Evolutionary conservation across 2,888 invertebrate genomes (phyloP).

Genomic region (Drosophila yooni): DNA sequence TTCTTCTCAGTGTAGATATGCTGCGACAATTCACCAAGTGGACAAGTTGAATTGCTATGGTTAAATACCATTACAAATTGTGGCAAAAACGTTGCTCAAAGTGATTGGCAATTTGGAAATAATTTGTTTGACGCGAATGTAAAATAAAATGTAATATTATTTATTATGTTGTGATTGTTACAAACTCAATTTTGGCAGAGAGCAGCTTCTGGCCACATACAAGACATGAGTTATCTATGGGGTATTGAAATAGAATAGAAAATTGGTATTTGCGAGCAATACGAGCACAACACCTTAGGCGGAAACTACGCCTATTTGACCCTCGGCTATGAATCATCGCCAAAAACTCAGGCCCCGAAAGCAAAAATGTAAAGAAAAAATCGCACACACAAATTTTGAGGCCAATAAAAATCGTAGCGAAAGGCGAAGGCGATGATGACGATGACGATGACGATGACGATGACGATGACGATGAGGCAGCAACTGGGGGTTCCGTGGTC

Average conservation of each 20-base stretch:
- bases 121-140: background rate
- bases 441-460: background rate
- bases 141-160: background rate
- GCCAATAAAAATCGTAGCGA: slow-evolving; percentile 59
- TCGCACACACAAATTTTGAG: slow-evolving; percentile 32
- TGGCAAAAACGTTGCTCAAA: background rate
- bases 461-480: background rate
- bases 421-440: slow-evolving; percentile 53
- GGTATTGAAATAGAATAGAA: background rate
- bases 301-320: slow-evolving; percentile 64
- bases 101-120: background rate
- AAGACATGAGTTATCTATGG: background rate
- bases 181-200: background rate
- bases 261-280: background rate
- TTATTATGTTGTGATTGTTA: background rate
- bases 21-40: background rate
- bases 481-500: slow-evolving; percentile 23
- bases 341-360: slow-evolving; percentile 3
- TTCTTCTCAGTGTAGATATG: background rate
- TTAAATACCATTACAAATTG: background rate
- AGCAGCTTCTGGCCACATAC: background rate
- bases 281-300: slow-evolving; percentile 34
- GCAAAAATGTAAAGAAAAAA: slow-evolving; percentile 23
- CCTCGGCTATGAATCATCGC: slow-evolving; percentile 63
- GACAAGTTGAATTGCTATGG: background rate